Conservation (phyloP, 2,797 vertebrate species). For the Myoxocephalus aenaeus region DNA sequence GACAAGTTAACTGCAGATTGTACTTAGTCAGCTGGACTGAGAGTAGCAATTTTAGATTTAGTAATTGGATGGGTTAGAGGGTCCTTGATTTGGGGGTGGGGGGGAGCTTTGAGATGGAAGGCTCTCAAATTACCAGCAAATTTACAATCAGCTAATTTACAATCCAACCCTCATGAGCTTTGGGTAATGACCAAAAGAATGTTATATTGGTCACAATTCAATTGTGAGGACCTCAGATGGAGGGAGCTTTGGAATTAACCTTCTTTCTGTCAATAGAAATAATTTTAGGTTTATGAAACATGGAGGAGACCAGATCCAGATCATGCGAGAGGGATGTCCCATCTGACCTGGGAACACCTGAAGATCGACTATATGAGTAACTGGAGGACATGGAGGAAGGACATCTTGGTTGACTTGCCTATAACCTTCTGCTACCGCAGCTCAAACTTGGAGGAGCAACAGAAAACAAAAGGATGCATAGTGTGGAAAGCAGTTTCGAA, state of each 20-base stretch:
- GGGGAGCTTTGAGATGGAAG: background rate
- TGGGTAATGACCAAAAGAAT: conserved; percentile 16
- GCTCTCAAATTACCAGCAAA: conserved; percentile 26
- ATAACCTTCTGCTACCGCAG: background rate
- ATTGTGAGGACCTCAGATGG: background rate
- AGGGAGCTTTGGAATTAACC: background rate
- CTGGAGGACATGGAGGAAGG: background rate
- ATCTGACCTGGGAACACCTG: conserved; percentile 4
- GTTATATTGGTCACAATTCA: background rate
- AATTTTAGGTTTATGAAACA: conserved; percentile 9
- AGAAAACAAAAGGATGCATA: conserved; percentile 3
- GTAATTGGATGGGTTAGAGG: conserved; percentile 18
- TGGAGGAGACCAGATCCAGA: conserved; percentile 5
- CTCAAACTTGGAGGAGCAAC: background rate
- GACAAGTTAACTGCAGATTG: conserved; percentile 21
- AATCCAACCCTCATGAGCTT: conserved; percentile 3
- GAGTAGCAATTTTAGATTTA: conserved; percentile 37
- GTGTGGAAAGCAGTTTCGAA: background rate
- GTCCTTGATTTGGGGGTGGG: background rate
- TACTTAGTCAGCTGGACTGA: conserved; percentile 33
- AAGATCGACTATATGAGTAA: background rate
- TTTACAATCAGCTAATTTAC: conserved; percentile 21
- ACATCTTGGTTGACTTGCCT: background rate
- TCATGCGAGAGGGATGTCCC: background rate
- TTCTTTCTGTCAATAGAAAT: background rate